phyloP scores from a whole-genome alignment of 2,113 vertebrate genomes.

The Corythaixoides concolor region DNA sequence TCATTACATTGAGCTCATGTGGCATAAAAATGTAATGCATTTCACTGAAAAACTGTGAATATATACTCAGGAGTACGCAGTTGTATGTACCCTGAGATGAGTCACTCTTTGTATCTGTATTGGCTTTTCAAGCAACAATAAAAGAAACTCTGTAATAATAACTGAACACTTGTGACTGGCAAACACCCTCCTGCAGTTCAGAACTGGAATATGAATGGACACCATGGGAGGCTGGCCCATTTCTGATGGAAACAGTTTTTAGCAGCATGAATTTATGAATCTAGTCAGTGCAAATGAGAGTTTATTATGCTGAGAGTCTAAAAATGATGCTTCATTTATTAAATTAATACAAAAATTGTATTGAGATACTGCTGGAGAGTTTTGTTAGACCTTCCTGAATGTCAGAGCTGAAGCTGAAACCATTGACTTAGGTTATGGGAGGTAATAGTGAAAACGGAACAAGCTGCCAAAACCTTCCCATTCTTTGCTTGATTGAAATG shows the following conservation, averaged over 20 bases:
- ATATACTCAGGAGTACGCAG: background rate
- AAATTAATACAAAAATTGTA: constrained; percentile 67
- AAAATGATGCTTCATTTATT: constrained; percentile 74
- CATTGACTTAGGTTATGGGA: background rate
- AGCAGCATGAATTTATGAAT: constrained; percentile 75
- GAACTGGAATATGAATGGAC: constrained; percentile 60
- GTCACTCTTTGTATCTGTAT: background rate
- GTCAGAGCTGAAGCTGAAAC: constrained; percentile 1
- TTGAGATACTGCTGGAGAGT: constrained; percentile 32
- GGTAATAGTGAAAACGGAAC: background rate
- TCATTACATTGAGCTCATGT: constrained; percentile 35
- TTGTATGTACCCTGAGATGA: constrained; percentile 46
- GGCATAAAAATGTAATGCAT: constrained; percentile 25
- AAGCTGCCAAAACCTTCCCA: background rate
- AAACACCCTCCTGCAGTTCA: constrained; percentile 57
- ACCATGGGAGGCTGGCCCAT: constrained; percentile 51
- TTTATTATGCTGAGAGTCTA: constrained; percentile 69
- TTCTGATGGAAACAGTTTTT: constrained; percentile 72
- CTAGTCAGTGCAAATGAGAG: constrained; percentile 67
- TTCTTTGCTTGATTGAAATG: constrained; percentile 49
- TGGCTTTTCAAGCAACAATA: constrained; percentile 47
- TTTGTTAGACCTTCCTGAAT: constrained; percentile 23
- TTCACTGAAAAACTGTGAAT: constrained; percentile 35
- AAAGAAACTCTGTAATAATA: constrained; percentile 58
- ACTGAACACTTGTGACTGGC: constrained; percentile 46